These are phyloP conservation scores for Excalfactoria chinensis DNA, from an alignment of 2,113 vertebrate genomes.

Conservation along the genomic window DNA sequence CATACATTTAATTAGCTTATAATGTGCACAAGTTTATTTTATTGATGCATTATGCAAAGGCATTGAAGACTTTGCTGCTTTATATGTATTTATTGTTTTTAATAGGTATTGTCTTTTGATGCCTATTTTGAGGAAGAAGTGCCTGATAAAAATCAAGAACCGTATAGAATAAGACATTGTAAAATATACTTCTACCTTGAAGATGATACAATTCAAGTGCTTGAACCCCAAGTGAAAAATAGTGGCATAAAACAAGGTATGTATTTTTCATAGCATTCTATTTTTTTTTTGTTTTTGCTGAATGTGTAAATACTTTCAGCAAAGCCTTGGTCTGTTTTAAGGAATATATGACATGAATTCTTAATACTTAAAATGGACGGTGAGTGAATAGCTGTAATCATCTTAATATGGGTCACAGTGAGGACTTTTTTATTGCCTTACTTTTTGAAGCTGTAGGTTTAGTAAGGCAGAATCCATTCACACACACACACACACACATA, in stretches of 20 bases:
- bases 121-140: constrained; percentile 88
- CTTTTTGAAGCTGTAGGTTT: not conserved
- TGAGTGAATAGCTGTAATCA: not conserved
- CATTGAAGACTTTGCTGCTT: constrained; percentile 46
- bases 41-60: constrained; percentile 35
- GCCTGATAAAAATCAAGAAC: constrained; percentile 80
- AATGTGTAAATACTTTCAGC: not conserved
- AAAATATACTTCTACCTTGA: constrained; percentile 93
- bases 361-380: not conserved
- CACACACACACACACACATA: fast-evolving
- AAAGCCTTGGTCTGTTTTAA: not conserved
- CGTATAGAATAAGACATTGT: constrained; percentile 84
- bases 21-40: constrained; percentile 39
- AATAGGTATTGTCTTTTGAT: constrained; percentile 88
- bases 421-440: not conserved
- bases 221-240: constrained; percentile 86
- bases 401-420: not conserved
- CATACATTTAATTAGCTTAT: not conserved
- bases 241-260: constrained; percentile 92
- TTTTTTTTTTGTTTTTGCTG: not conserved
- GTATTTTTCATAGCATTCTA: constrained; percentile 29
- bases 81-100: constrained; percentile 64
- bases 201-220: constrained; percentile 93
- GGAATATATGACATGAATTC: not conserved
- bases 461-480: not conserved